These are phyloP conservation scores for Nemotelus pantherinus DNA, from an alignment of 2,888 invertebrate genomes.

Conservation along the genomic window DNA sequence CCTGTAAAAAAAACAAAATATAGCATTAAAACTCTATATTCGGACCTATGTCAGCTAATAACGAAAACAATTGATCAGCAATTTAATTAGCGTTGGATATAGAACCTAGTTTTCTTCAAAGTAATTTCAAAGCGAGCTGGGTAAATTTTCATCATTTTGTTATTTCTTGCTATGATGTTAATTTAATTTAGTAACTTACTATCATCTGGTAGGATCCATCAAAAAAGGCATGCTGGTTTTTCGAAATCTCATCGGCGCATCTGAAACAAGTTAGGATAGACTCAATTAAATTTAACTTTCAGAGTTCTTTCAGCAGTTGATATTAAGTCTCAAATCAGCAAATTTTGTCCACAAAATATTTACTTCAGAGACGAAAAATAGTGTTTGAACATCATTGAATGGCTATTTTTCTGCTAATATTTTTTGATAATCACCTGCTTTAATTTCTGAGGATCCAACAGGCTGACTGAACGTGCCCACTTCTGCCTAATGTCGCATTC, in stretches of 20 bases:
- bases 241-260: too few species aligned
- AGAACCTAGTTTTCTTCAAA: slow-evolving; percentile 51
- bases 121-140: slow-evolving; percentile 52
- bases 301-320: too few species aligned
- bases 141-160: slow-evolving; percentile 44
- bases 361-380: slow-evolving; percentile 56
- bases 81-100: slow-evolving; percentile 50
- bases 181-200: too few species aligned
- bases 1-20: background rate
- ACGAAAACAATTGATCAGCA: background rate
- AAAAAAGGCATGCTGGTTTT: too few species aligned
- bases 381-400: slow-evolving; percentile 52
- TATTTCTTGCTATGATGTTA: background rate
- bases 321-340: background rate
- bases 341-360: slow-evolving; percentile 35
- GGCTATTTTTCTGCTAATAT: too few species aligned
- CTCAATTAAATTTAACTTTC: too few species aligned
- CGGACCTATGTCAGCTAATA: background rate
- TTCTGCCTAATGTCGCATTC: too few species aligned
- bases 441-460: too few species aligned
- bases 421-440: too few species aligned
- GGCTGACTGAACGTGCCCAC: too few species aligned
- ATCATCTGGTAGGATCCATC: too few species aligned
- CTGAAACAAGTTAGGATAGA: too few species aligned
- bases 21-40: background rate